A percentile compares a stretch with the other conserved stretches of the same genome.
phyloP scores from a whole-genome alignment of 2,888 invertebrate genomes.

The Aspidiotus destructor region DNA sequence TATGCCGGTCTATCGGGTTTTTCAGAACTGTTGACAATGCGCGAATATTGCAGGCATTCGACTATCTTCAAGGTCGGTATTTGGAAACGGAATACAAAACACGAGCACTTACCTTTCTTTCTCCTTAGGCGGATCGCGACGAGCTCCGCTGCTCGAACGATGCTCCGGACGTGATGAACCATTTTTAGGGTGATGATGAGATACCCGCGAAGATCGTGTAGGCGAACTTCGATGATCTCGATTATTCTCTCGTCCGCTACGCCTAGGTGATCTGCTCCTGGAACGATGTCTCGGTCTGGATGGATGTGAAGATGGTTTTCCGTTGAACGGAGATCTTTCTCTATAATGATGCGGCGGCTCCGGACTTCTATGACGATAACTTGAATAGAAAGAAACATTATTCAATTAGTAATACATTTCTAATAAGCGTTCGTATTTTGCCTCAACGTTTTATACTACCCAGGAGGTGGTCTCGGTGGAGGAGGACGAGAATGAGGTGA shows the following conservation, averaged over 20 bases:
- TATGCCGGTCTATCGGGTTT: neutral
- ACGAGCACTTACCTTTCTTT: constrained; percentile 8
- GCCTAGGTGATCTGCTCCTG: constrained; percentile 18
- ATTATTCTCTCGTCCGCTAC: neutral
- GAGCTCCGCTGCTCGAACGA: neutral
- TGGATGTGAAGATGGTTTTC: neutral
- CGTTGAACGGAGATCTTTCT: no score
- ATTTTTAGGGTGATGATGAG: constrained; percentile 33
- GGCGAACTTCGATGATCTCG: constrained; percentile 11
- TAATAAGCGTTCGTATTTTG: no score
- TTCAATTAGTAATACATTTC: neutral
- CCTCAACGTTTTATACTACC: neutral
- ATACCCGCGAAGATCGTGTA: constrained; percentile 12
- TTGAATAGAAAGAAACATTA: neutral
- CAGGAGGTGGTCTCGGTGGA: neutral
- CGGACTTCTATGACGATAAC: constrained; percentile 24
- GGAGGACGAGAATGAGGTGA: constrained; percentile 1
- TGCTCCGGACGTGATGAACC: constrained; percentile 8
- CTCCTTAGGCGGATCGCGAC: neutral
- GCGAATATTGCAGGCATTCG: neutral
- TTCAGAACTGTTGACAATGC: neutral
- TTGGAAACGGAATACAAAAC: neutral
- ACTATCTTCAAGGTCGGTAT: neutral
- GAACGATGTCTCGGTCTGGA: constrained; percentile 14
- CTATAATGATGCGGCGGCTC: neutral